phyloP scores from a whole-genome alignment of 2,113 vertebrate species.

The Menidia beryllina region DNA sequence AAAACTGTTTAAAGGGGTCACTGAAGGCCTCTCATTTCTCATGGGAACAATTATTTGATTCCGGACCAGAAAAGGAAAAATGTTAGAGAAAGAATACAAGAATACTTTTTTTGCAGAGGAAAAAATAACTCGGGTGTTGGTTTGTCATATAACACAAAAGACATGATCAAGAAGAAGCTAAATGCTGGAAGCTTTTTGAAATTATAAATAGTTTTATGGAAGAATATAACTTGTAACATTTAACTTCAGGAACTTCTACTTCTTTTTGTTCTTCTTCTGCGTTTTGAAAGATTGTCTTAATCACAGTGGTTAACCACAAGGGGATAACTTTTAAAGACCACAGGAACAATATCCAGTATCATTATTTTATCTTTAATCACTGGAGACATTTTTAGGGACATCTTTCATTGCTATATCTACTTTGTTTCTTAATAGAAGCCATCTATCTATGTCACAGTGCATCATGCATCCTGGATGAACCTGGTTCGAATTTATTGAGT shows the following conservation, averaged over 20 bases:
- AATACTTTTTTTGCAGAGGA: conserved; percentile 4
- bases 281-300: not conserved
- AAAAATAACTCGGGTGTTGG: conserved; percentile 8
- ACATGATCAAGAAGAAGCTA: not conserved
- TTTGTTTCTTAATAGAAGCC: too few relatives aligned
- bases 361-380: not conserved
- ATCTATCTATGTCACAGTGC: too few relatives aligned
- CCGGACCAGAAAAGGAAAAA: conserved; percentile 18
- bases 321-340: too few relatives aligned
- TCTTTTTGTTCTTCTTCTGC: not conserved
- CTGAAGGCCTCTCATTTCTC: conserved; percentile 35
- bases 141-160: not conserved
- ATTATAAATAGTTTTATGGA: not conserved
- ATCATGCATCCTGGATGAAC: too few relatives aligned
- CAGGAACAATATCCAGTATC: too few relatives aligned
- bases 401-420: too few relatives aligned
- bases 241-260: not conserved
- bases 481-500: not conserved
- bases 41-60: conserved; percentile 51
- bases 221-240: too few relatives aligned
- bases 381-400: too few relatives aligned
- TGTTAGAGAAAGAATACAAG: not conserved
- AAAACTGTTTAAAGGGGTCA: conserved; percentile 35
- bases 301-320: too few relatives aligned
- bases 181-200: conserved; percentile 7